Base-by-base conservation (phyloP, 1,140 invertebrate genomes). In the Eueides isabella region DNA sequence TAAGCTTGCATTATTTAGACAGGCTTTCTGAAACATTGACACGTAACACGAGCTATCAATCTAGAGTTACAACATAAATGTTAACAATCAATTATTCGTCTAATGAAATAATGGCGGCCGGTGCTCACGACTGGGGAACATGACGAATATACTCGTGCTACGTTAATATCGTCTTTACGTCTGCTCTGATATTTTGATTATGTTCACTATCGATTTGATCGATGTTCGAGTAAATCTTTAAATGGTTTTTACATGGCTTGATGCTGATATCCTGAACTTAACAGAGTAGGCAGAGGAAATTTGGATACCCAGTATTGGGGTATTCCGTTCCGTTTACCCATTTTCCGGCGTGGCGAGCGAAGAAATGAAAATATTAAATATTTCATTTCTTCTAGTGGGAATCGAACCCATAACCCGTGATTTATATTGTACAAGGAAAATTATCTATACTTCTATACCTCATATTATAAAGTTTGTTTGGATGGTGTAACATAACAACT, bases 51-150 rank as follows among this genome's bases (percentile, higher is more conserved):
- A 89, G 83, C 86, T 83, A 90, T 91, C 86, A 88, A 91, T 90
- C 88, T 87, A 82, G 81, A 64, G 81, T 87, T 88, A 85, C 85
- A 88, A 84, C 84, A 85, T 72, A 84, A 86, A 86, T 88, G 79
- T 84, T 80, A 84, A 84, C 89, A 85, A 90, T 91, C 84, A 90
- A 90, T 90, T 90, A 91, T 88, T 80, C 77, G 73, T 84, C 78
- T 86, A 90, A 90, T 90, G 87, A 90, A 90, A 88, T 91, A 91
- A 91, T 86, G 82, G 81, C 76, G 61, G 63, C 67, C 65, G 67
- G 71, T 68, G 69, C 83, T 87, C 88, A 89, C 85, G 87, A 88
- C 76, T 76, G 65, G 44, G 69, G 77, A 72, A 76, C 76, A 77
- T 80, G 82, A 78, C 72, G 63, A 61, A 70, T 82, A 73, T 74